Conservation (phyloP, 2,797 vertebrate species). For the Parambassis ranga region DNA sequence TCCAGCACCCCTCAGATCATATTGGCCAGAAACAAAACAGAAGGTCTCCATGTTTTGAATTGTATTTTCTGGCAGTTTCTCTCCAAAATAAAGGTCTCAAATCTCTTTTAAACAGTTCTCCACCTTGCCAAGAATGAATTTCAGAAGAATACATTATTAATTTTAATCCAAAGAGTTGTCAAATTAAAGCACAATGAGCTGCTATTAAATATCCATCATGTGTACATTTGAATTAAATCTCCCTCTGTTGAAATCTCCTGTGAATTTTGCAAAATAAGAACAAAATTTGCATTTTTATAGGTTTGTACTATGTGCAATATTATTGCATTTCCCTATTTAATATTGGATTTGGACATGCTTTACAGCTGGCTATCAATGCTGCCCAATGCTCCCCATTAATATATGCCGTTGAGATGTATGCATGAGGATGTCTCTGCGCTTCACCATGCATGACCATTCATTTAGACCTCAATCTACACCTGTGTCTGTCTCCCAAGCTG, state of each 20-base stretch:
- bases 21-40: not conserved
- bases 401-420: not conserved
- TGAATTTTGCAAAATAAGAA: not conserved
- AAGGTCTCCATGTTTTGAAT: not conserved
- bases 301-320: not conserved
- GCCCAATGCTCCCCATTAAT: too few species aligned
- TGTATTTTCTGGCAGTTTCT: not conserved
- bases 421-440: constrained; percentile 22
- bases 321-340: not conserved
- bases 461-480: constrained; percentile 56
- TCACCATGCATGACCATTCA: constrained; percentile 56
- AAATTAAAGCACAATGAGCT: not conserved
- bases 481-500: constrained; percentile 53
- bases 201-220: not conserved
- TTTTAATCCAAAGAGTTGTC: not conserved
- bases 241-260: too few species aligned
- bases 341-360: not conserved
- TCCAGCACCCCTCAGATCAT: not conserved
- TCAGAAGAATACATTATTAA: too few species aligned
- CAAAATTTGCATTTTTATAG: too few species aligned
- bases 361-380: not conserved
- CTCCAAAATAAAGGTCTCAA: not conserved
- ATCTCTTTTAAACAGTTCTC: not conserved
- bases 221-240: not conserved
- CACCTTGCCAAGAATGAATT: not conserved